Percentiles rank a stretch among this genome's conserved stretches.
These are phyloP conservation scores for Sitobion miscanthi DNA, from an alignment of 1,140 invertebrate genomes.

Conservation along the genomic window DNA sequence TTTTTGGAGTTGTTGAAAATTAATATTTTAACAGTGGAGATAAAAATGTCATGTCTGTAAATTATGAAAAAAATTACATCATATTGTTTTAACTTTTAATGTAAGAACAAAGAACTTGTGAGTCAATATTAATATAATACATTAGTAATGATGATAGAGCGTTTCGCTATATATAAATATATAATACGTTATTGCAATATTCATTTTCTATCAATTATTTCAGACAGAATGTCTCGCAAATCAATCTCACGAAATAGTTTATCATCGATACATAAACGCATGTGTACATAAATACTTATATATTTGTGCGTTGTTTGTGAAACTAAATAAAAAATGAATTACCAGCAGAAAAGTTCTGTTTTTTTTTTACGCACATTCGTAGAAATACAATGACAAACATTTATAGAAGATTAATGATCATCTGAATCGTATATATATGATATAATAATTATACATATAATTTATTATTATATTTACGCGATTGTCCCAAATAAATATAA, in stretches of 20 bases:
- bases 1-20: too few species aligned
- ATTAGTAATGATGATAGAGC: too few species aligned
- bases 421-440: neutral
- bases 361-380: neutral
- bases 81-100: too few species aligned
- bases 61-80: too few species aligned
- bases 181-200: too few species aligned
- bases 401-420: slow-evolving; percentile 4
- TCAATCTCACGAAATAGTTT: neutral
- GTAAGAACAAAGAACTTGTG: too few species aligned
- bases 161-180: too few species aligned
- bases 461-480: slow-evolving; percentile 34
- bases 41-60: too few species aligned
- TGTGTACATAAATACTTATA: neutral
- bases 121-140: too few species aligned
- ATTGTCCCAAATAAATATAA: slow-evolving; percentile 33
- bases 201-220: too few species aligned
- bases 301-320: neutral
- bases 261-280: neutral
- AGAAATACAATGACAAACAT: neutral
- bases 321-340: neutral
- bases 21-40: too few species aligned
- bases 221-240: too few species aligned
- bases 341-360: neutral
- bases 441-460: slow-evolving; percentile 12